These are phyloP conservation scores for Otocyon megalotis DNA, from an alignment of 2,113 vertebrate species.

Conservation along the genomic window DNA sequence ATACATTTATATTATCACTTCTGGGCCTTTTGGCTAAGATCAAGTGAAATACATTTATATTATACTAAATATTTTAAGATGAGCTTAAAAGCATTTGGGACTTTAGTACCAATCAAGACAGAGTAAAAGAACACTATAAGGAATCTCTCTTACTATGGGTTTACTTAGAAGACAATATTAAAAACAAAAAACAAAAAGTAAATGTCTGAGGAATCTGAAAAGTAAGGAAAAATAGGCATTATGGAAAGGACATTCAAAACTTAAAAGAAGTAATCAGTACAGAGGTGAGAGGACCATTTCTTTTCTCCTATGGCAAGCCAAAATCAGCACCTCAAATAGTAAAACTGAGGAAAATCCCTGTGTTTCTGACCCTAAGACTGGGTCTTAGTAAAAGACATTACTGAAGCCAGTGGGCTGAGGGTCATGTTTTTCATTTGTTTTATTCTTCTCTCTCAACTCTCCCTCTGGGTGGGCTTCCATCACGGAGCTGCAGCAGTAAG, in stretches of 20 bases:
- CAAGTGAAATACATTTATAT: not conserved
- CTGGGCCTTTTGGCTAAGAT: too few species aligned
- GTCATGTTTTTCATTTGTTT: not conserved
- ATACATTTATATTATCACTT: not conserved
- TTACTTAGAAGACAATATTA: not conserved
- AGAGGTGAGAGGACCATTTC: not conserved
- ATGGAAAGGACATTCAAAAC: not conserved
- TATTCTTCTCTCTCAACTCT: not conserved
- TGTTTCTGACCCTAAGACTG: not conserved
- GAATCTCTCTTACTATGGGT: not conserved
- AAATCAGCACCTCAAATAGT: not conserved
- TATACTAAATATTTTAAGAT: conserved; percentile 13
- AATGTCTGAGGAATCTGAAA: not conserved
- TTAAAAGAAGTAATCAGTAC: not conserved
- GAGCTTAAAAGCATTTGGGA: not conserved
- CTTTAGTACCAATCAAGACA: not conserved
- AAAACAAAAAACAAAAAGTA: not conserved
- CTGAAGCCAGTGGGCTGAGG: not conserved
- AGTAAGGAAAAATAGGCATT: not conserved
- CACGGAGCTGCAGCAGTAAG: not conserved
- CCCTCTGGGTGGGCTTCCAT: not conserved
- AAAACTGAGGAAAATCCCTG: not conserved
- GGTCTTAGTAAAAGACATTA: not conserved
- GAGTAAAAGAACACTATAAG: not conserved
- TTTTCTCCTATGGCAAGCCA: not conserved